phyloP scores from a whole-genome alignment of 2,888 invertebrate species.

The Tribolium freemani region DNA sequence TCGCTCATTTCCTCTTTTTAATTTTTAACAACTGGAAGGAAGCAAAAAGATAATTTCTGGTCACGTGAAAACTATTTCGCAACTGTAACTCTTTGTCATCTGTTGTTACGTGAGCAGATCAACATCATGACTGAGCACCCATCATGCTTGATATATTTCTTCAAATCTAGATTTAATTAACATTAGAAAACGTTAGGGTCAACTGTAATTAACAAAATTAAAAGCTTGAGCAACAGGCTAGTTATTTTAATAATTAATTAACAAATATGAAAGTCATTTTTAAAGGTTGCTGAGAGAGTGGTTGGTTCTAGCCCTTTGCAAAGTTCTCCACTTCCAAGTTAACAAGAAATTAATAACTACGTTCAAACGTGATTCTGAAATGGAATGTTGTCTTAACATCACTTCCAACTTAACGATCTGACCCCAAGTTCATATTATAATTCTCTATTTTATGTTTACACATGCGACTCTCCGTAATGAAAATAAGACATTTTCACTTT shows the following conservation, averaged over 20 bases:
- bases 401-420: slow-evolving; percentile 31
- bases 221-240: neutral
- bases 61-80: slow-evolving; percentile 26
- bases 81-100: slow-evolving; percentile 24
- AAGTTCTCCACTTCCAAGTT: neutral
- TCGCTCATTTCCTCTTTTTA: slow-evolving; percentile 5
- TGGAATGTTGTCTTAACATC: slow-evolving; percentile 33
- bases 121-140: slow-evolving; percentile 8
- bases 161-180: slow-evolving; percentile 9
- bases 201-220: neutral
- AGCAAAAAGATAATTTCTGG: slow-evolving; percentile 10
- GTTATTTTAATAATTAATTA: slow-evolving; percentile 1
- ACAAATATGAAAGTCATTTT: neutral
- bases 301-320: neutral
- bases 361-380: slow-evolving; percentile 33
- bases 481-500: slow-evolving; percentile 32
- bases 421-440: slow-evolving; percentile 32
- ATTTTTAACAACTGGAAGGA: slow-evolving; percentile 10
- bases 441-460: slow-evolving; percentile 26
- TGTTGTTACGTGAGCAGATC: slow-evolving; percentile 22
- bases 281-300: neutral
- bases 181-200: neutral
- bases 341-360: slow-evolving; percentile 30
- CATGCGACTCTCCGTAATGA: slow-evolving; percentile 2
- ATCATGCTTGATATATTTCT: slow-evolving; percentile 9